phyloP scores from a whole-genome alignment of 2,888 invertebrate genomes.

The Hemaris fuciformis region DNA sequence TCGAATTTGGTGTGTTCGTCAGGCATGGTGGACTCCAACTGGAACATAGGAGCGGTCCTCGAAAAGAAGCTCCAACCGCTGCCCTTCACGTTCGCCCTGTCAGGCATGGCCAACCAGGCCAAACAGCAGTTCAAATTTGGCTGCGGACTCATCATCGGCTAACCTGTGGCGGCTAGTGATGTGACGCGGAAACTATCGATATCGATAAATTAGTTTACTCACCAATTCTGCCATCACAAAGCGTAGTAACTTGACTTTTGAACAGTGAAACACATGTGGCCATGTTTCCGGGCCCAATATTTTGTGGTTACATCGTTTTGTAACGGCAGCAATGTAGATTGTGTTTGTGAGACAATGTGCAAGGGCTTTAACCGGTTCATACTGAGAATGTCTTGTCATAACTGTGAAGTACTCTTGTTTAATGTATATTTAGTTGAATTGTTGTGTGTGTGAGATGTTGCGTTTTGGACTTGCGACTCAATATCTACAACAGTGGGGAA shows the following conservation, averaged over 20 bases:
- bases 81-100: slow-evolving; percentile 96
- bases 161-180: no score
- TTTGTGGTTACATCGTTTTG: background rate
- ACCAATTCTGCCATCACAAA: background rate
- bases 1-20: slow-evolving; percentile 25
- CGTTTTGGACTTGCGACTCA: background rate
- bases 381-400: background rate
- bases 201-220: background rate
- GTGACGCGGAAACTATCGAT: background rate
- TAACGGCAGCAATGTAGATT: background rate
- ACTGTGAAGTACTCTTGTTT: background rate
- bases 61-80: slow-evolving; percentile 96
- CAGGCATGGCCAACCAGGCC: slow-evolving; percentile 95
- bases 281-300: no score
- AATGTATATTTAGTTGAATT: background rate
- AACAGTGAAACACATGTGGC: no score
- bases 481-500: no score
- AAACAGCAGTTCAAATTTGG: slow-evolving; percentile 97
- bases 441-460: background rate
- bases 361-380: background rate
- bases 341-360: background rate
- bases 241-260: background rate
- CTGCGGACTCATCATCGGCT: slow-evolving; percentile 96
- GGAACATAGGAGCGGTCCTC: slow-evolving; percentile 95
- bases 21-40: slow-evolving; percentile 96